A percentile compares a stretch with the other conserved stretches of the same genome.
These are phyloP conservation scores for Brachionus manjavacas DNA, from an alignment of 1,140 invertebrate species.

Conservation along the genomic window DNA sequence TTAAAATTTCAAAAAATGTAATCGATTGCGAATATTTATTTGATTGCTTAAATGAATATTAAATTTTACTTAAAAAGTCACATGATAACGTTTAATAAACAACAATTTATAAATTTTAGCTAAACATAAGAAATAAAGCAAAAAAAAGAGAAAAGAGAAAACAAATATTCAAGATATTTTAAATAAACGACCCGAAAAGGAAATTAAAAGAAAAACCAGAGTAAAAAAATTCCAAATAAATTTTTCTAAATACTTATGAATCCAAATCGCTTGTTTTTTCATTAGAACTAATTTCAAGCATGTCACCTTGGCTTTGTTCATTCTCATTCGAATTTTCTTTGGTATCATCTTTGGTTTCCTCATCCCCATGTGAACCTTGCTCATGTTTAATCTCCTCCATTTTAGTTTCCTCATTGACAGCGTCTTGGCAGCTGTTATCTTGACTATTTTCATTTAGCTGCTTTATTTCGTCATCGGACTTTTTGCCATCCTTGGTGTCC, in stretches of 20 bases:
- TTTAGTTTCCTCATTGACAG: neutral
- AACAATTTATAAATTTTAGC: neutral
- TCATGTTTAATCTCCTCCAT: neutral
- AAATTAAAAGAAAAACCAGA: neutral
- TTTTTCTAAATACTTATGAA: neutral
- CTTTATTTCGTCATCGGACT: neutral
- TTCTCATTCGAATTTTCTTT: slow-evolving; percentile 15
- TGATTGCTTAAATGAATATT: neutral
- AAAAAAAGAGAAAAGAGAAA: neutral
- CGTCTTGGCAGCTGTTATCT: neutral
- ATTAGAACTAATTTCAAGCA: neutral
- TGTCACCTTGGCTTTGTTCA: neutral
- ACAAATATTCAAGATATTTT: neutral
- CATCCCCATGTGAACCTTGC: neutral
- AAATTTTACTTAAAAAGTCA: neutral
- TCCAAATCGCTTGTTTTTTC: slow-evolving; percentile 4
- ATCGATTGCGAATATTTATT: neutral
- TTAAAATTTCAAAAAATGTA: neutral
- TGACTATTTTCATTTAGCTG: neutral
- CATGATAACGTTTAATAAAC: neutral
- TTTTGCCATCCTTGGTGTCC: neutral
- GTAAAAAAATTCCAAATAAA: neutral
- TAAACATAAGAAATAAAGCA: neutral
- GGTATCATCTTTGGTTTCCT: neutral
- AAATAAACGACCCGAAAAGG: neutral